phyloP scores from a whole-genome alignment of 2,797 vertebrate species.

The Halcyon badia region DNA sequence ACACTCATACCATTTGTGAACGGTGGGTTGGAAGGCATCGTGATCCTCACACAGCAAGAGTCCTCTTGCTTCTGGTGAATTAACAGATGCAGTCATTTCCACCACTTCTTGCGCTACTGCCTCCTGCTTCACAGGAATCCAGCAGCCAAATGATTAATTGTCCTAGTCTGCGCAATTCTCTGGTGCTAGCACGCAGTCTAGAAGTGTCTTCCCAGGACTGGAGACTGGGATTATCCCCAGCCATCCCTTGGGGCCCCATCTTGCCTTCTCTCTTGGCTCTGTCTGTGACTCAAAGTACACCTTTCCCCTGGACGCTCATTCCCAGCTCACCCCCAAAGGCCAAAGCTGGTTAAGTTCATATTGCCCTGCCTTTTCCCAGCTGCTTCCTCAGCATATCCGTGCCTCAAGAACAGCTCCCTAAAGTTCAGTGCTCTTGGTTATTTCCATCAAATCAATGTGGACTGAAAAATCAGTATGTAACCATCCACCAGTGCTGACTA shows the following conservation, averaged over 20 bases:
- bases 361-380: background rate
- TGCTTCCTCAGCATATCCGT: background rate
- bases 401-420: background rate
- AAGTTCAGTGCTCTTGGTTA: background rate
- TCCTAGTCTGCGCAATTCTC: background rate
- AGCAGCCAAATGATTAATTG: background rate
- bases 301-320: background rate
- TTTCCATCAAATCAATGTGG: background rate
- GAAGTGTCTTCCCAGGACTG: background rate
- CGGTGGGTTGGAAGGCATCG: fast-evolving
- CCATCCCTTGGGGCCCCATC: background rate
- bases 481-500: background rate
- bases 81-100: background rate
- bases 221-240: background rate
- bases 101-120: fast-evolving
- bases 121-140: background rate
- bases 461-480: background rate
- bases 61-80: background rate
- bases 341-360: background rate
- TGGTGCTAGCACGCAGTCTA: background rate
- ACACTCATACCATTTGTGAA: fast-evolving
- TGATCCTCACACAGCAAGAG: background rate
- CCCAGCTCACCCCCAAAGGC: background rate
- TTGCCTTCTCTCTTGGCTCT: background rate
- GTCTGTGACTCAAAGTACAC: background rate